phyloP scores from a whole-genome alignment of 1,140 invertebrate species.

The Temnothorax nylanderi region DNA sequence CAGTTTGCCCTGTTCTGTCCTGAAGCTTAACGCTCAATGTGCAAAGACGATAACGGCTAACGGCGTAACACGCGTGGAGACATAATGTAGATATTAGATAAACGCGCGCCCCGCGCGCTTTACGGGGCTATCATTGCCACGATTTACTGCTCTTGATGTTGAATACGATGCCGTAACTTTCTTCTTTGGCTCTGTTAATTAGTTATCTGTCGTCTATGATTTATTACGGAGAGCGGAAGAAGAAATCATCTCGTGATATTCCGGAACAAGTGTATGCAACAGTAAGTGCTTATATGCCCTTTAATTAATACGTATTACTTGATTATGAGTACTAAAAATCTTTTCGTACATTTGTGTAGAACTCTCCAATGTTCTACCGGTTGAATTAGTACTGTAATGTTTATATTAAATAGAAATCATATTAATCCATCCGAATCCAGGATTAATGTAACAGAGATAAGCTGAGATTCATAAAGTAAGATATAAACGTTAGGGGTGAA shows the following conservation, averaged over 20 bases:
- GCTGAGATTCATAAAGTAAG: neutral
- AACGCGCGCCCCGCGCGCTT: neutral
- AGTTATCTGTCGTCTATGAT: neutral
- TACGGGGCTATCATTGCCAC: constrained; percentile 21
- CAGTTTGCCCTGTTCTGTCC: constrained; percentile 19
- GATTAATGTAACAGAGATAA: neutral
- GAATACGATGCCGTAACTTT: constrained; percentile 21
- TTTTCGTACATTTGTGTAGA: neutral
- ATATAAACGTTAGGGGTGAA: neutral
- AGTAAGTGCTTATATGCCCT: neutral
- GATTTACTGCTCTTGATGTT: constrained; percentile 14
- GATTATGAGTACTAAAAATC: neutral
- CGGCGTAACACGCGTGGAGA: constrained; percentile 20
- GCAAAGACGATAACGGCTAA: constrained; percentile 45
- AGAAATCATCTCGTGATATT: neutral
- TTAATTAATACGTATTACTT: constrained; percentile 19
- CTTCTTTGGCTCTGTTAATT: constrained; percentile 10
- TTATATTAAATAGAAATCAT: neutral
- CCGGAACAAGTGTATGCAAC: neutral
- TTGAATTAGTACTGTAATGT: neutral
- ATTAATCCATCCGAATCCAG: neutral
- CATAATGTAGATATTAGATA: constrained; percentile 30
- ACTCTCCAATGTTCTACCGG: neutral
- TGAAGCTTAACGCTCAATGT: constrained; percentile 29
- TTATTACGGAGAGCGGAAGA: neutral